phyloP scores from a whole-genome alignment of 2,888 invertebrate species.

The Tetropium fuscum region DNA sequence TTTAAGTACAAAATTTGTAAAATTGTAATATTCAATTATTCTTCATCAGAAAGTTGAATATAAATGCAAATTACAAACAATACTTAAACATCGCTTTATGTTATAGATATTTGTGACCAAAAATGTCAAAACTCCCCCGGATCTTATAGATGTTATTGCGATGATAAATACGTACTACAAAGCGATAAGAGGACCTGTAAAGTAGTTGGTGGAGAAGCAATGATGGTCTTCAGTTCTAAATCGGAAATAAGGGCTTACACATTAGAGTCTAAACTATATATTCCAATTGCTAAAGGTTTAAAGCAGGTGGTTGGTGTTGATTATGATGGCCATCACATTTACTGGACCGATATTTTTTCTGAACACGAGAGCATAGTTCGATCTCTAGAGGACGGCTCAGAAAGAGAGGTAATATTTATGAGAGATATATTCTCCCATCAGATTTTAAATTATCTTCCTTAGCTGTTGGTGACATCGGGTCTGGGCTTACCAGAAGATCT shows the following conservation, averaged over 20 bases:
- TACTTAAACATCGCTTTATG: no score
- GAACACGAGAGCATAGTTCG: constrained; percentile 80
- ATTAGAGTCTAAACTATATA: constrained; percentile 69
- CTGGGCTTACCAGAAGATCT: constrained; percentile 80
- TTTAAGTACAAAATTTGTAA: no score
- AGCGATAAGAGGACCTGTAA: constrained; percentile 70
- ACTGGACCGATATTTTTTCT: constrained; percentile 81
- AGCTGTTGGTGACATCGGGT: constrained; percentile 68
- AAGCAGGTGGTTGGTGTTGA: constrained; percentile 76
- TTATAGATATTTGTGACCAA: constrained; percentile 74
- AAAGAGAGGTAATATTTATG: constrained; percentile 67
- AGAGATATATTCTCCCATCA: background rate
- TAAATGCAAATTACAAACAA: no score
- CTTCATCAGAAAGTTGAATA: no score
- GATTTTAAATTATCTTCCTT: background rate
- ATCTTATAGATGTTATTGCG: constrained; percentile 74
- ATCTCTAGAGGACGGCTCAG: constrained; percentile 72
- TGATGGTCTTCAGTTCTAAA: constrained; percentile 77
- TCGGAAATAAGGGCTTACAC: constrained; percentile 75
- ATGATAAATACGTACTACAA: constrained; percentile 69
- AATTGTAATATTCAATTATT: no score
- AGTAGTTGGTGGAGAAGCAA: constrained; percentile 71
- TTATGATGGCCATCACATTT: constrained; percentile 77
- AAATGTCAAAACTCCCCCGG: constrained; percentile 72
- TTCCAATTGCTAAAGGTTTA: constrained; percentile 67